phyloP scores from a whole-genome alignment of 1,140 invertebrate species.

The Periplaneta americana region DNA sequence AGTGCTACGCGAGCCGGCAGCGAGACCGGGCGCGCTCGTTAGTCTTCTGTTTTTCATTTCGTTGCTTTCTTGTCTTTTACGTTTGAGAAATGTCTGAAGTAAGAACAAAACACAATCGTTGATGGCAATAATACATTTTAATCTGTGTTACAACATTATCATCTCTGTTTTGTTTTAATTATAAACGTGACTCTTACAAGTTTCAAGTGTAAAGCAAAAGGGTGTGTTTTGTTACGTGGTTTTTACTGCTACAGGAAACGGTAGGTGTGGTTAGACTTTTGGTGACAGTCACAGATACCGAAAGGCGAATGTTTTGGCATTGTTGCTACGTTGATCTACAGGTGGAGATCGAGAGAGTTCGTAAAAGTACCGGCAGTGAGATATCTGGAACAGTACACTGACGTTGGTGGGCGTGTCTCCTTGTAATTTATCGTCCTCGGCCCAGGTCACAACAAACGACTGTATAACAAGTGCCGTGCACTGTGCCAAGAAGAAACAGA shows the following conservation, averaged over 20 bases:
- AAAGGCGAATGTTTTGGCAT: not conserved
- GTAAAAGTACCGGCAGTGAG: not conserved
- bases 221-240: not conserved
- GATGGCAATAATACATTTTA: too few relatives aligned
- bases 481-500: not conserved
- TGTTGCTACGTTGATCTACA: not conserved
- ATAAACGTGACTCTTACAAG: not conserved
- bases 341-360: not conserved
- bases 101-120: not conserved
- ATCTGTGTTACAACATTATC: too few relatives aligned
- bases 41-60: not conserved
- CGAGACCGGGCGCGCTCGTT: not conserved
- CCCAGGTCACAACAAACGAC: not conserved
- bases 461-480: not conserved
- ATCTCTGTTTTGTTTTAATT: not conserved
- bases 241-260: not conserved
- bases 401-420: not conserved
- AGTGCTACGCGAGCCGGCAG: not conserved
- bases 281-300: not conserved
- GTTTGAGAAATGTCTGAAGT: too few relatives aligned
- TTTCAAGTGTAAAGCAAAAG: not conserved
- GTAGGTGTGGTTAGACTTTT: too few relatives aligned
- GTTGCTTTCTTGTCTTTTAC: not conserved
- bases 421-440: too few relatives aligned
- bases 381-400: not conserved